Evolutionary conservation across 2,888 invertebrate genomes (phyloP), one percentile per base, ranked within the genome.

Genomic region (Drosophila subquinaria): DNA sequence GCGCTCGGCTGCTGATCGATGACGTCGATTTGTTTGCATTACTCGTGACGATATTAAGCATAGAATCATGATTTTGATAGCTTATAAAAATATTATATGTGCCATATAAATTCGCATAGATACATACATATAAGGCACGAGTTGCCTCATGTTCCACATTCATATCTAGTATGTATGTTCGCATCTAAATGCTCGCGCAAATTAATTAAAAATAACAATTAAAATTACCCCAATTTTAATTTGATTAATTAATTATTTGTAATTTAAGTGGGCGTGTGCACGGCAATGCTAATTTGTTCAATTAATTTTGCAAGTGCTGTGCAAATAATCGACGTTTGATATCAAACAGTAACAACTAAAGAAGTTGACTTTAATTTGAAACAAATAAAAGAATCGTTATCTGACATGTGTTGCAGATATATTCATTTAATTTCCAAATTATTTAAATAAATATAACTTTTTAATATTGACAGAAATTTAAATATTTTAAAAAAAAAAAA

Each of bases 21-120:
- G 84, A 85, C 84, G 84, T 85, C 87, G 84, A 83, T 80, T 73
- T 82, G 82, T 79, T 77, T 88, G 77, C 60, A 73, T 66, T 72
- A 70, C 82, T 86, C 88, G 84, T 85, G 84, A 85, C 84, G 87
- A 83, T 72, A 78, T 75, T 62, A 69, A 71, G 52, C 66, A 52
- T 9, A 35, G 69, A 72, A 76, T 81, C 78, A 83, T 80, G 88
- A 80, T 79, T 83, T 68, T 67, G 69, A 78, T 81, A 87, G 79
- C 76, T 69, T 48, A 74, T 72, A 76, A 76, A 73, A 74, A 69
- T 72, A 63, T 45, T 69, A 72, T 66, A 62, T 78, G 45, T 53
- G 67, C 65, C 73, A 76, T 75, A 73, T 68, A 76, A 60, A 69
- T 67, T 38, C 66, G 15, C 11, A 5, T 50, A 51, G 55, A 55